Evolutionary conservation across 2,113 vertebrate species (phyloP), one percentile per base, ranked within the genome.

Genomic region (Garra rufa): DNA sequence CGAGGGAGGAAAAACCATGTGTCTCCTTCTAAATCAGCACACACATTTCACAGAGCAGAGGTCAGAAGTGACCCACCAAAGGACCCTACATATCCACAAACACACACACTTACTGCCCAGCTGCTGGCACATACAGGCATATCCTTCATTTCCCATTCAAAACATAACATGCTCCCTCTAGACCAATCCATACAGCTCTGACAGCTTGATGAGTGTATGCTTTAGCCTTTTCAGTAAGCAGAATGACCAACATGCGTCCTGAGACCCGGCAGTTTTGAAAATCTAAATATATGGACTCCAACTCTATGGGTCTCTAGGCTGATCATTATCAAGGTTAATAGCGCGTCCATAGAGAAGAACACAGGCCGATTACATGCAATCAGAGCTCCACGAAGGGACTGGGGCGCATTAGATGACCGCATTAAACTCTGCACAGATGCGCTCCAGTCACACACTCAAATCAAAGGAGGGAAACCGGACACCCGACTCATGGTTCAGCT

Each of bases 141-240:
- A 11, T 85, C 70, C 41, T 43, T 76, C 82, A 77, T 61, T 85
- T 90, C 86, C 82, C 65, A 83, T 84, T 84, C 26, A 83, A 85
- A 88, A 87, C 78, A 87, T 38, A 41, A 78, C 57, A 65, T 13
- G 30, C 44, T 88, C 87, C 76, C 85, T 70, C 70, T 61, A 57
- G 76, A 78, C 61, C 82, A 76, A 76, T 85, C 83, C 30, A 82
- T 74, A 57, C 84, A 69, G 41, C 17, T 38, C 52, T 28, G 83
- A 87, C 85, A 82, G 75, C 76, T 73, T 44, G 65, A 77, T 85
- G 76, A 74, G 41, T 74, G 50, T 17, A 14, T 52, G 74, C 48
- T 44, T 52, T 30, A 50, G 43, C 24, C n/a, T 50, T 75, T 75
- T 75, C 21, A 13, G n/a, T 74, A 26, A 24, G 44, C 44, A 50